Percentiles rank a stretch among this genome's conserved stretches.
phyloP scores from a whole-genome alignment of 2,888 invertebrate genomes.

The Cheilosia pagana region DNA sequence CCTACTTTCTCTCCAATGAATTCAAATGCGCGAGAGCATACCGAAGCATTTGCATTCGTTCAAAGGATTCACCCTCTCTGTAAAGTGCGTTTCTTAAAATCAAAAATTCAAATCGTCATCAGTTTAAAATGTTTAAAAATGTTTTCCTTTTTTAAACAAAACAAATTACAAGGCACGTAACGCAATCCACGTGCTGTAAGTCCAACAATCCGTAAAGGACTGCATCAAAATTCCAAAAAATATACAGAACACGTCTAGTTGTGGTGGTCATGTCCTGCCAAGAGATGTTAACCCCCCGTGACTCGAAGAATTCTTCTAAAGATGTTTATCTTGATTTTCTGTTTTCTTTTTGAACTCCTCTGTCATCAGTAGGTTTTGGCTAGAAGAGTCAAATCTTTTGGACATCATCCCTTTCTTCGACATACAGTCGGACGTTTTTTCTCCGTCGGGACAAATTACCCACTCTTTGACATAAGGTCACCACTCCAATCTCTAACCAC shows the following conservation, averaged over 20 bases:
- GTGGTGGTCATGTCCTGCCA: constrained; percentile 69
- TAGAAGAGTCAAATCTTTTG: constrained; percentile 55
- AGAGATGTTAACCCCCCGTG: constrained; percentile 53
- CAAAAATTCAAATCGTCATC: background rate
- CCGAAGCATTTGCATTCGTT: background rate
- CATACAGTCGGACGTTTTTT: constrained; percentile 33
- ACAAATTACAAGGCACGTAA: constrained; percentile 15
- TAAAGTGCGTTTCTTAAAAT: background rate
- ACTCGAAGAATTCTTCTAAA: constrained; percentile 43
- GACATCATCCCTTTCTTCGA: constrained; percentile 51
- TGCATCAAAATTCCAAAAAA: constrained; percentile 25
- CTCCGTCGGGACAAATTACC: constrained; percentile 64
- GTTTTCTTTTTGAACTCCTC: constrained; percentile 37
- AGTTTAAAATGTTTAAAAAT: background rate
- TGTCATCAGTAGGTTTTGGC: constrained; percentile 51
- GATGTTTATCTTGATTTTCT: constrained; percentile 68
- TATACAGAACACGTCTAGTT: constrained; percentile 55
- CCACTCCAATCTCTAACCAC: constrained; percentile 26
- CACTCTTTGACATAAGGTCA: constrained; percentile 45
- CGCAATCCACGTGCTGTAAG: constrained; percentile 16
- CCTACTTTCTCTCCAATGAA: constrained; percentile 41
- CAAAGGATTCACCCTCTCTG: background rate
- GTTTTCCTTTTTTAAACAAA: background rate
- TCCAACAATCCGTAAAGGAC: constrained; percentile 30
- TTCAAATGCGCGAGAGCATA: constrained; percentile 58